phyloP scores from a whole-genome alignment of 2,113 vertebrate species.

The Rhinoptilus africanus region DNA sequence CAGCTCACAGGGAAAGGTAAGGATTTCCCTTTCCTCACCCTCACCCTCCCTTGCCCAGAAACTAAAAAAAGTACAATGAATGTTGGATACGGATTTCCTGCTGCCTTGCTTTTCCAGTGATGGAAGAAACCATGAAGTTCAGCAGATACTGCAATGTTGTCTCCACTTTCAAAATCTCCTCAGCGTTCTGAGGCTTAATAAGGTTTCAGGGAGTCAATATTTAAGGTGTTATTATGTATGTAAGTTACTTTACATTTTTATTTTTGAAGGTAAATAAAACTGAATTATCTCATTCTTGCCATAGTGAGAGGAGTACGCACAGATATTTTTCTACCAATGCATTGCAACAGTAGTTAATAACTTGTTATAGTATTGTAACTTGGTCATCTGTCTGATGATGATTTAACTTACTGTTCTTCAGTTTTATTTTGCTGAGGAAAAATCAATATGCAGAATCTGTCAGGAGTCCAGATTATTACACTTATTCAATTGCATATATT shows the following conservation, averaged over 20 bases:
- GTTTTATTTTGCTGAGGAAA: slow-evolving; percentile 56
- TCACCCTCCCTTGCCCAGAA: background rate
- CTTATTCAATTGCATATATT: slow-evolving; percentile 37
- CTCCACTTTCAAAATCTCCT: background rate
- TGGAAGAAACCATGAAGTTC: background rate
- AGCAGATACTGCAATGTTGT: background rate
- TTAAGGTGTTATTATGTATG: background rate
- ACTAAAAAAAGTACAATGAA: background rate
- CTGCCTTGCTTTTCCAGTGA: background rate
- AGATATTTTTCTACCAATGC: background rate
- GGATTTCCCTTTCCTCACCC: background rate
- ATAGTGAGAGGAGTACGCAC: background rate
- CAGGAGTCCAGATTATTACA: slow-evolving; percentile 43
- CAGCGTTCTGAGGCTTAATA: background rate
- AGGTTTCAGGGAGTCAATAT: background rate
- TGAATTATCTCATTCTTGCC: background rate
- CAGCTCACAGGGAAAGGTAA: background rate
- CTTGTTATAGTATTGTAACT: background rate
- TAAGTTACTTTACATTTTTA: background rate
- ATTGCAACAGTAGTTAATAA: too few species aligned
- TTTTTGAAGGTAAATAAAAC: background rate
- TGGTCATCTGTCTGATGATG: background rate
- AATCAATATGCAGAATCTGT: slow-evolving; percentile 48
- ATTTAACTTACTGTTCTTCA: slow-evolving; percentile 22
- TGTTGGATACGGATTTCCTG: background rate